phyloP scores from a whole-genome alignment of 2,113 vertebrate species.

The Scartelaos histophorus region DNA sequence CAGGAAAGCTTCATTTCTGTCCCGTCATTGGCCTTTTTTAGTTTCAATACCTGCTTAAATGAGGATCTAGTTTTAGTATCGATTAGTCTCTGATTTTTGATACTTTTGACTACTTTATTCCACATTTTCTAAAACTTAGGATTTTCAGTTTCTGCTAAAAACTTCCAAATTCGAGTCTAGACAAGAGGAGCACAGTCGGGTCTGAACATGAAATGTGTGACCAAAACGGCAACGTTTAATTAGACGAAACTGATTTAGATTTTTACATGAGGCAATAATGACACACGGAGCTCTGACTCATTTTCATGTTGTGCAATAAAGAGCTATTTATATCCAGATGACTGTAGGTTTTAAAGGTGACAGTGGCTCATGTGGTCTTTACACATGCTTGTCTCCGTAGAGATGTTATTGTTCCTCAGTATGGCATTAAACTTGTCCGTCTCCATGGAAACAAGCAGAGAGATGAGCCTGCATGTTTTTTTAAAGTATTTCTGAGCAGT shows the following conservation, averaged over 20 bases:
- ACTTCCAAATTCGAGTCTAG: constrained; percentile 6
- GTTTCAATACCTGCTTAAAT: no score
- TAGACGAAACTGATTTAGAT: neutral
- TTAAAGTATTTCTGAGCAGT: no score
- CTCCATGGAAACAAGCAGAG: no score
- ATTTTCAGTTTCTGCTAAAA: neutral
- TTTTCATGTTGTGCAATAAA: neutral
- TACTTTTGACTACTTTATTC: neutral
- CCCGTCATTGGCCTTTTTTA: no score
- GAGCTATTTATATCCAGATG: neutral
- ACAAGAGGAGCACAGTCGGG: constrained; percentile 10
- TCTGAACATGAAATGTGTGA: constrained; percentile 20
- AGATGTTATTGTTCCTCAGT: no score
- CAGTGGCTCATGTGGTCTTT: neutral
- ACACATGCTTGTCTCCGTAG: no score
- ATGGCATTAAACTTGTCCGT: no score
- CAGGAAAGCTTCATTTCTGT: no score
- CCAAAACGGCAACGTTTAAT: neutral
- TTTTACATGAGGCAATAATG: neutral
- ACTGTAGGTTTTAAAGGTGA: neutral
- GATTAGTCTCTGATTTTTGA: no score
- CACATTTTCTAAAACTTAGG: neutral
- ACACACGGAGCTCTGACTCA: neutral
- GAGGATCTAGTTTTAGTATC: no score
- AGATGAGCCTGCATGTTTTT: no score